These are phyloP conservation scores for Austrolebias charrua DNA, from an alignment of 2,797 vertebrate species.

Conservation along the genomic window DNA sequence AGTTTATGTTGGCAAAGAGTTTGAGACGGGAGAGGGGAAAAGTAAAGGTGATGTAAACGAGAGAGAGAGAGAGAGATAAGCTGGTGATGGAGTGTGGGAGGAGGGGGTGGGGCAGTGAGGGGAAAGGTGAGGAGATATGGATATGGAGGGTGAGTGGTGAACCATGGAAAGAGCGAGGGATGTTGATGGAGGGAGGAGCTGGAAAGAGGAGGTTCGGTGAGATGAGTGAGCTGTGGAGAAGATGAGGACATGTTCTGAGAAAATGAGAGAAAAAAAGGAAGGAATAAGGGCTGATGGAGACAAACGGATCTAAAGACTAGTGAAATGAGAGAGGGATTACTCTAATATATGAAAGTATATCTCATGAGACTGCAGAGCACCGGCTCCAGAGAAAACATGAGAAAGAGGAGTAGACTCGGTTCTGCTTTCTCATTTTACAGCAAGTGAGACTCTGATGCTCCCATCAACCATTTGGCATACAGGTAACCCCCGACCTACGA, in stretches of 20 bases:
- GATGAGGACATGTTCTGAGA: conserved; percentile 52
- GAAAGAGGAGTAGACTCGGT: conserved; percentile 35
- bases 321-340: conserved; percentile 51
- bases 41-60: conserved; percentile 64
- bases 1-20: conserved; percentile 36
- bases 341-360: conserved; percentile 70
- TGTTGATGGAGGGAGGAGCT: conserved; percentile 44
- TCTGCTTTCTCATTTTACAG: conserved; percentile 44
- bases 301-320: conserved; percentile 58
- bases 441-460: conserved; percentile 7
- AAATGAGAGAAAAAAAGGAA: conserved; percentile 13
- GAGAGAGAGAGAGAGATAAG: conserved; percentile 63
- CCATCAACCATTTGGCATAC: not conserved
- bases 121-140: not conserved
- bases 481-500: too few species aligned
- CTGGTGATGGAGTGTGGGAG: conserved; percentile 65
- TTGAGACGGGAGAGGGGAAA: conserved; percentile 25
- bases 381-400: conserved; percentile 41
- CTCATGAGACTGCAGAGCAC: conserved; percentile 36
- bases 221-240: conserved; percentile 43
- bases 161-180: conserved; percentile 42
- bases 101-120: conserved; percentile 18
- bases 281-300: conserved; percentile 49
- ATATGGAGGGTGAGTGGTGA: conserved; percentile 50
- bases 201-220: conserved; percentile 21